Percentiles rank a stretch among this genome's conserved stretches.
Evolutionary conservation across 2,888 invertebrate genomes (phyloP).

Genomic region (Agonum fuliginosum): DNA sequence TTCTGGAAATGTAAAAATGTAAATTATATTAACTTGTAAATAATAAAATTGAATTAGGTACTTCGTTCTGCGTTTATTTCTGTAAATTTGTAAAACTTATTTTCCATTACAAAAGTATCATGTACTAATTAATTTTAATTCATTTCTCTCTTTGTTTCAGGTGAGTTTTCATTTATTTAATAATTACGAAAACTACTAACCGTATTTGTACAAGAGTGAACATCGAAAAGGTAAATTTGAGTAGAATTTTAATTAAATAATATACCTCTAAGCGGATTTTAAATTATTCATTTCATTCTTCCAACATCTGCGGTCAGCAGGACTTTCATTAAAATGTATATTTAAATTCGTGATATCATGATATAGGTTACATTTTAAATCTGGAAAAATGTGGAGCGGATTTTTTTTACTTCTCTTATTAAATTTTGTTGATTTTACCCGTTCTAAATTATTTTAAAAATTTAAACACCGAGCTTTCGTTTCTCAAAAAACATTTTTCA

Average conservation of each 20-base stretch:
- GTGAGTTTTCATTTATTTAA: constrained; percentile 42
- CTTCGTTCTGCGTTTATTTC: too few relatives aligned
- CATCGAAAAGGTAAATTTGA: constrained; percentile 31
- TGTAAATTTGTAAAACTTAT: too few relatives aligned
- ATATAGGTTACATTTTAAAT: background rate
- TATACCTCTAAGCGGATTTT: constrained; percentile 25
- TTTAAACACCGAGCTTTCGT: too few relatives aligned
- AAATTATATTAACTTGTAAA: too few relatives aligned
- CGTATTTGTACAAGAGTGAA: constrained; percentile 23
- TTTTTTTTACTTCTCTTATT: too few relatives aligned
- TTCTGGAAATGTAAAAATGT: too few relatives aligned
- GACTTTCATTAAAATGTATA: background rate
- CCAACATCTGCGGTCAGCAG: background rate
- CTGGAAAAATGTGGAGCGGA: too few relatives aligned
- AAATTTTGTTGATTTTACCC: too few relatives aligned
- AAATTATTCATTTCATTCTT: constrained; percentile 27
- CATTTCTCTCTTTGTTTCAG: constrained; percentile 35
- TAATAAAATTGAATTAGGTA: too few relatives aligned
- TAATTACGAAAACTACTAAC: constrained; percentile 17
- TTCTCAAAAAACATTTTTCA: too few relatives aligned
- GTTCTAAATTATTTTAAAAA: too few relatives aligned
- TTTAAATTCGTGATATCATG: background rate
- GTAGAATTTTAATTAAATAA: constrained; percentile 28
- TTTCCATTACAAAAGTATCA: background rate
- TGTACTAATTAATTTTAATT: constrained; percentile 36